A percentile compares a stretch with the other conserved stretches of the same genome.
phyloP scores from a whole-genome alignment of 2,113 vertebrate genomes.

The Orthonyx spaldingii region DNA sequence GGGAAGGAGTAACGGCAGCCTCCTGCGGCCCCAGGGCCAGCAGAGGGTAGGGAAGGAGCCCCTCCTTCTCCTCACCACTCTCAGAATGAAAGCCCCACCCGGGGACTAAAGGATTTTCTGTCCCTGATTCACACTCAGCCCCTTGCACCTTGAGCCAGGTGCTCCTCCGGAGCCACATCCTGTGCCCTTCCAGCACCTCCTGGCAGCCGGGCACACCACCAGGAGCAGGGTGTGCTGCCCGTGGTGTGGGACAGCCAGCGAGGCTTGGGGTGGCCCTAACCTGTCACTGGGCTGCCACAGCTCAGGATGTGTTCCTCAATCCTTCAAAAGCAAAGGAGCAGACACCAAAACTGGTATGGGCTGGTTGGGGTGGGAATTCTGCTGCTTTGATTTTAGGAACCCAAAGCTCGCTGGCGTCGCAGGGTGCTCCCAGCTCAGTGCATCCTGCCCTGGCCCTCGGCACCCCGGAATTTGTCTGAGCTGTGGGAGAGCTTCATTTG shows the following conservation, averaged over 20 bases:
- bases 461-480: rapidly evolving
- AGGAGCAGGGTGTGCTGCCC: background rate
- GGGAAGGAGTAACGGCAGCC: background rate
- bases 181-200: background rate
- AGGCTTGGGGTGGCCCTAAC: background rate
- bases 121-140: background rate
- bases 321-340: background rate
- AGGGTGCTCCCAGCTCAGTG: background rate
- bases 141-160: background rate
- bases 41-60: background rate
- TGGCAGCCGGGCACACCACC: rapidly evolving
- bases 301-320: background rate
- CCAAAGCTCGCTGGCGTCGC: background rate
- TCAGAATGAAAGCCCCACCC: background rate
- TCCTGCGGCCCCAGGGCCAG: background rate
- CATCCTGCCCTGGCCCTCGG: background rate
- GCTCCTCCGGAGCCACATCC: background rate
- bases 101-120: background rate
- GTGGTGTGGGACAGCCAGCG: rapidly evolving
- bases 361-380: background rate
- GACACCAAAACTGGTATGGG: background rate
- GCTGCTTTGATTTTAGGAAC: background rate
- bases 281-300: rapidly evolving
- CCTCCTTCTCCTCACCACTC: background rate
- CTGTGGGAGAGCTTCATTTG: rapidly evolving